Evolutionary conservation across 2,113 vertebrate genomes (phyloP).

Genomic region (Eolophus roseicapilla): DNA sequence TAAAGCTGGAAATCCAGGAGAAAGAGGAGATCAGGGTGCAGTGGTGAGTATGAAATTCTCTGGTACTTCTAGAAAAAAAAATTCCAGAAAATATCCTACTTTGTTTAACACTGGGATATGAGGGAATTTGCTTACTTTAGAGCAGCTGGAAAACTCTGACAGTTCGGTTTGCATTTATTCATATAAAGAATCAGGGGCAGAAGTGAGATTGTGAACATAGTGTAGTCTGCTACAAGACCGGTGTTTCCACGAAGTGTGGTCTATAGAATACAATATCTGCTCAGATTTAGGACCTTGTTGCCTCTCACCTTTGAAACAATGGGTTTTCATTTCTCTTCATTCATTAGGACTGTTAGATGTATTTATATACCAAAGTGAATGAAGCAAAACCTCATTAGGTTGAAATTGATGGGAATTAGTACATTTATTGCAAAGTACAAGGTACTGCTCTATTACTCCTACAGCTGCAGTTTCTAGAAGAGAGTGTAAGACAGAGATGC

Average conservation of each 20-base stretch:
- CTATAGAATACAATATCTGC: background rate
- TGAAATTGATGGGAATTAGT: background rate
- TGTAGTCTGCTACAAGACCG: background rate
- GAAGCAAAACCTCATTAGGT: background rate
- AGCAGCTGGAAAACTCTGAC: background rate
- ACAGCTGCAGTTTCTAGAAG: background rate
- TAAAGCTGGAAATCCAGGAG: slow-evolving; percentile 87
- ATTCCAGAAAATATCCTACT: background rate
- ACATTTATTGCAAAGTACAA: background rate
- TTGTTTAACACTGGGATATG: background rate
- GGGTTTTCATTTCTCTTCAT: background rate
- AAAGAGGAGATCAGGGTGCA: slow-evolving; percentile 83
- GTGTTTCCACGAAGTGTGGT: background rate
- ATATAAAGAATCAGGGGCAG: background rate
- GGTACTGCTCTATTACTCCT: background rate
- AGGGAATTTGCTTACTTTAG: background rate
- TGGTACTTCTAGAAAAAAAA: background rate
- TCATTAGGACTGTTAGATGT: background rate
- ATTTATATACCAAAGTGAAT: background rate
- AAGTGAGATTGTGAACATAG: background rate
- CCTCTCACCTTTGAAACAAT: background rate
- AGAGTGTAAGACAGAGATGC: background rate
- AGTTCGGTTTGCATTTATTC: background rate
- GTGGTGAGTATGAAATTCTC: slow-evolving; percentile 78
- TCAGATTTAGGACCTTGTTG: slow-evolving; percentile 40